Evolutionary conservation across 1,140 invertebrate species (phyloP).

Genomic region (Eueides isabella): DNA sequence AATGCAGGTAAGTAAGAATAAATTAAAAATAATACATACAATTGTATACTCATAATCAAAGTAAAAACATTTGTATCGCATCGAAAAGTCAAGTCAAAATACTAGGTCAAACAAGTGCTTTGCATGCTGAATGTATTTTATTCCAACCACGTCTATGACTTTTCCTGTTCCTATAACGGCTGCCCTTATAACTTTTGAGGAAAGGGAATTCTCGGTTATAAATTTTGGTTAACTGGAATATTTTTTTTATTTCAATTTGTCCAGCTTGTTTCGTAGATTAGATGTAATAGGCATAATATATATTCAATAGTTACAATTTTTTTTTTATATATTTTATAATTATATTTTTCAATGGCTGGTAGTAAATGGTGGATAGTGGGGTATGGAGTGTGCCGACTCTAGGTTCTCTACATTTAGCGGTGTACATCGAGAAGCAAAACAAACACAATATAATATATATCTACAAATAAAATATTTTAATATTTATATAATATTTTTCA

Average conservation of each 20-base stretch:
- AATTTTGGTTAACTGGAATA: neutral
- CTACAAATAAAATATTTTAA: too few species aligned
- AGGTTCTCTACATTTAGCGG: too few species aligned
- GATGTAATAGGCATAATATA: too few species aligned
- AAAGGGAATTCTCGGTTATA: neutral
- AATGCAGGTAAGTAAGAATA: too few species aligned
- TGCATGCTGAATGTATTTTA: conserved; percentile 9
- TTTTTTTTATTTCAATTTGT: neutral
- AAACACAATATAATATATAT: too few species aligned
- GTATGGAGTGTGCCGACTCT: too few species aligned
- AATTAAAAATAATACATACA: neutral
- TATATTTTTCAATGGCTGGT: too few species aligned
- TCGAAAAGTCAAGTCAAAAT: neutral
- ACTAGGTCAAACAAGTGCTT: conserved; percentile 4
- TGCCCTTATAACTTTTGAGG: neutral
- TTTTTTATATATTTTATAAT: too few species aligned
- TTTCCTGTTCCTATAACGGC: neutral
- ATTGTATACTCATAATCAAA: neutral
- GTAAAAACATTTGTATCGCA: neutral
- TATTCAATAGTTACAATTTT: too few species aligned
- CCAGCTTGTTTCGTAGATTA: neutral
- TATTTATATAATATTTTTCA: too few species aligned
- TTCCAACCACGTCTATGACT: conserved; percentile 9
- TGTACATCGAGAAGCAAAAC: too few species aligned
- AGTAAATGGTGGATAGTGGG: too few species aligned